Evolutionary conservation across 1,140 invertebrate species (phyloP), one percentile per base, ranked within the genome.

Genomic region (Thereuonema tuberculata): DNA sequence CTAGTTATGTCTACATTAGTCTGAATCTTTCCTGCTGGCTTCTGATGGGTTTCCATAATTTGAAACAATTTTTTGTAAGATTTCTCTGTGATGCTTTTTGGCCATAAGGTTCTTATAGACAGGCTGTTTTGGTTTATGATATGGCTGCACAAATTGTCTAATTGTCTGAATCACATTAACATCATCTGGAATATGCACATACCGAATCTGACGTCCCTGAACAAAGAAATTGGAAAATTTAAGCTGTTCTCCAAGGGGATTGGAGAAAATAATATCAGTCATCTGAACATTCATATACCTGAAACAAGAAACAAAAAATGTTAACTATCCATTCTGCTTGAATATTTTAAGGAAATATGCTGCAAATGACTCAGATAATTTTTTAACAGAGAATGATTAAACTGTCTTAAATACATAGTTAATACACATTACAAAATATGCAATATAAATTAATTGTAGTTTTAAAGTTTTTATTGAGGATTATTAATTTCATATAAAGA

Each of bases 251-350:
- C 78, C 79, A 68, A 74, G 72, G 14, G 76, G 70, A 69, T 81
- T 77, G 61, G 75, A 80, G 63, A 79, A 81, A 17, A 79, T 68
- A 52, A 80, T 81, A 67, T 83, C 74, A 54, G 66, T 70, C 74
- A 85, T 77, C n/a, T 75, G 71, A 43, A 84, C 68, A 66, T 84
- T 84, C 84, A 85, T 85, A 65, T 68, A 81, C 60, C 82, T 83
- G 68, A 31, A 74, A 75, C 26, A 60, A 68, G 67, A 63, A 60
- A 52, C 9, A 26, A 47, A 52, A 14, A 58, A 52, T 56, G 25
- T 47, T 52, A 47, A n/a, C 9, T 56, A 17, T 9, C 24, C 55
- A 20, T 12, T 14, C 21, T 31, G 25, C 17, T 56, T 47, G 25
- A 47, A 53, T 31, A 53, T 52, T 53, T 9, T 53, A 15, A 17